Conservation (phyloP, 2,113 vertebrate genomes). For the Phylloscopus trochilus region DNA sequence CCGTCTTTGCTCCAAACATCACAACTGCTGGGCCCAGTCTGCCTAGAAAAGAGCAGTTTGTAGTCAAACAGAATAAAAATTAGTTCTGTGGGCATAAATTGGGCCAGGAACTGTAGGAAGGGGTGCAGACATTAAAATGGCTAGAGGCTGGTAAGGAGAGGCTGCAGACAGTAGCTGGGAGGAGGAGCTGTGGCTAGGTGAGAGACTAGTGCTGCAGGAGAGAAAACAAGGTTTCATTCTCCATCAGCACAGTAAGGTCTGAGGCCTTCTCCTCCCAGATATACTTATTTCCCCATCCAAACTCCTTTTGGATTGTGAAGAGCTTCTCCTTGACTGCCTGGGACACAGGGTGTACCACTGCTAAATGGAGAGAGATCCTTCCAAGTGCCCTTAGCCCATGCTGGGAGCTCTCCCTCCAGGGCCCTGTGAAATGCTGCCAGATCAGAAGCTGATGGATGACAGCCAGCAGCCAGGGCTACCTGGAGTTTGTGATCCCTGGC, state of each 20-base stretch:
- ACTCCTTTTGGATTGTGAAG: background rate
- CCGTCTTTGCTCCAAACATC: background rate
- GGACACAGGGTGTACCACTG: accelerated
- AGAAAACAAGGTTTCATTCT: background rate
- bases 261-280: background rate
- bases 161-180: accelerated
- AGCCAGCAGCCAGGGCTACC: background rate
- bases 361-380: background rate
- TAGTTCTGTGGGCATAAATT: background rate
- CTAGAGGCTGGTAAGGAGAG: background rate
- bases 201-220: background rate
- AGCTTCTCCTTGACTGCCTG: background rate
- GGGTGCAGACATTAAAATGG: background rate
- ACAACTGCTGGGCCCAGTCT: background rate
- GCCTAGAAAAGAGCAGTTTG: background rate
- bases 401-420: background rate
- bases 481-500: background rate
- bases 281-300: background rate
- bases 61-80: background rate
- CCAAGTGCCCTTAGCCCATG: background rate
- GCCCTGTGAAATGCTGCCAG: background rate
- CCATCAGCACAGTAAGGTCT: background rate
- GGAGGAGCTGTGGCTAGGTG: background rate
- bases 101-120: background rate
- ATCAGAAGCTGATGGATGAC: background rate